A percentile compares a stretch with the other conserved stretches of the same genome.
These are phyloP conservation scores for Gadus macrocephalus DNA, from an alignment of 2,113 vertebrate genomes.

Conservation along the genomic window DNA sequence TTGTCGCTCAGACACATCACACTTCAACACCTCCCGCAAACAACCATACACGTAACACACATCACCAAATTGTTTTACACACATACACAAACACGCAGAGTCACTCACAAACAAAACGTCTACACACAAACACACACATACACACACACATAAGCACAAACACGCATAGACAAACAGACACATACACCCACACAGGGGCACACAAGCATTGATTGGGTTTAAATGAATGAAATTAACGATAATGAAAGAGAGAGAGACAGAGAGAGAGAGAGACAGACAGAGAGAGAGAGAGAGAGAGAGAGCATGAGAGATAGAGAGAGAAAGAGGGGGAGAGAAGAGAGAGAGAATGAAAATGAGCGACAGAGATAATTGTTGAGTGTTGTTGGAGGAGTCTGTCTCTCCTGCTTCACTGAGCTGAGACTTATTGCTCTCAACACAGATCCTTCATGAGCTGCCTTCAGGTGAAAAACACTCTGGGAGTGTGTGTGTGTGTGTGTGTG, in stretches of 20 bases:
- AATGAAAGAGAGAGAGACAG: neutral
- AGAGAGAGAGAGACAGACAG: neutral
- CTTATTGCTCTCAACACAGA: conserved; percentile 66
- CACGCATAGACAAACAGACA: neutral
- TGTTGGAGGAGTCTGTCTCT: conserved; percentile 58
- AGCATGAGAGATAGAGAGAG: neutral
- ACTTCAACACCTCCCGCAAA: neutral
- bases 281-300: neutral
- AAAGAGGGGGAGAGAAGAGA: neutral
- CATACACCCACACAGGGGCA: neutral
- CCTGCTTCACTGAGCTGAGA: conserved; percentile 66
- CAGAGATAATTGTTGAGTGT: conserved; percentile 45
- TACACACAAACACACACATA: neutral
- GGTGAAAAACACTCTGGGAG: conserved; percentile 51
- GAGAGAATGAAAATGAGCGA: neutral
- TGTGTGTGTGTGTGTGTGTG: neutral
- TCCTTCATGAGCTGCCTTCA: conserved; percentile 54
- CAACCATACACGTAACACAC: conserved; percentile 3
- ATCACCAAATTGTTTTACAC: conserved; percentile 8
- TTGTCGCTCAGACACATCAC: neutral
- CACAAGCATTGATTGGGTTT: too few species aligned
- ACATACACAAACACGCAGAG: conserved; percentile 1
- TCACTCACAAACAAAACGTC: too few species aligned
- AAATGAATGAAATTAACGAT: too few species aligned
- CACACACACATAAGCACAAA: neutral